Evolutionary conservation across 2,797 vertebrate species (phyloP), one percentile per base, ranked within the genome.

Genomic region (Enteromius trimaculatus): DNA sequence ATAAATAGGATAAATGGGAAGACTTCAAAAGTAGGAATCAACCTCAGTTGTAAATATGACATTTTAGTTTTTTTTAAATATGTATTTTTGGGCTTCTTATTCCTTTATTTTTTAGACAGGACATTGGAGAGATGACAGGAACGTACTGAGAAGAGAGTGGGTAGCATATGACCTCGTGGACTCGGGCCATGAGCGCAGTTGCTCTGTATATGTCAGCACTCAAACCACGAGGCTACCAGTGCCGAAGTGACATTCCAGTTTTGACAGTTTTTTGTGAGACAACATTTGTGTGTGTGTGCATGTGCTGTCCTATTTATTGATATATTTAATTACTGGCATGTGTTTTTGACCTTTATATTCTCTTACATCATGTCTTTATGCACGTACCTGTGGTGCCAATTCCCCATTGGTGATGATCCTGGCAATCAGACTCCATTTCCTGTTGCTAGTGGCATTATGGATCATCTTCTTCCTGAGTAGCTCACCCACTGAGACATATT

Each of bases 321-420:
- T 2, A 81, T 49, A 29, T 71, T n/a, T 0, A 64, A 44, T 44
- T 60, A 44, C 0, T 8, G 49, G 42, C 11, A 37, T 10, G 26
- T 23, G 16, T 16, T 37, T 64, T 44, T 66, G 26, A 62, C 53
- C 44, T 81, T 79, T 47, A 42, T 19, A 71, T 71, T 44, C 47
- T 77, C 47, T 47, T 23, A 17, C 29, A 1, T 23, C 19, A 26
- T 11, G 9, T 42, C 44, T 71, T 23, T 53, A 77, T 39, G 31
- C 55, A 44, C 17, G 80, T 97, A 99, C 98, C 97, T 99, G 98
- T 53, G 98, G 98, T 42, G 98, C 98, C 92, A 99, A 88, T 90
- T 99, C 98, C 85, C 98, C 98, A 2, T 97, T 99, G 88, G 98
- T 99, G 92, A 99, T 99, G 91, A 99, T 99, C 93, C 97, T 98